Conservation (phyloP, 2,113 vertebrate species). For the Fulica atra region DNA sequence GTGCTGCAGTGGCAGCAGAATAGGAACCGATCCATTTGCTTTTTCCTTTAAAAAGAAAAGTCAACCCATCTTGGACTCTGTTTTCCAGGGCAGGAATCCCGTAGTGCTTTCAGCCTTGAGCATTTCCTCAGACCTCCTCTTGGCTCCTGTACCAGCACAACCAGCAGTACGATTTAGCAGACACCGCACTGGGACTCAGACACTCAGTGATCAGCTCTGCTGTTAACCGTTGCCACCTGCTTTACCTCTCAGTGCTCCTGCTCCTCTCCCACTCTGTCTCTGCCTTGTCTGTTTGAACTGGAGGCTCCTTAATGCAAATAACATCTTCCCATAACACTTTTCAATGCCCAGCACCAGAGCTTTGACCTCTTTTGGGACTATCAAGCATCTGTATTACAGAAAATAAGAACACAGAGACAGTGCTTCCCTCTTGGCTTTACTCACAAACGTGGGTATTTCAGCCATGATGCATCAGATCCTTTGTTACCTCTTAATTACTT, state of each 20-base stretch:
- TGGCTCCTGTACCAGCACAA: not conserved
- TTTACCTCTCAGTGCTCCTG: conserved; percentile 44
- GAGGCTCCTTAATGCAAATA: conserved; percentile 13
- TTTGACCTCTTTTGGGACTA: not conserved
- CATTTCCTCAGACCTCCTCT: conserved; percentile 34
- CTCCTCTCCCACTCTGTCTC: conserved; percentile 14
- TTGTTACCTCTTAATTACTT: conserved; percentile 11
- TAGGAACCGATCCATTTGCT: not conserved
- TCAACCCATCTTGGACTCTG: not conserved
- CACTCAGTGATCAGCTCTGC: not conserved
- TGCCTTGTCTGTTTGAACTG: not conserved
- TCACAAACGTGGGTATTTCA: not conserved
- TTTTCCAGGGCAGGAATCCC: conserved; percentile 31
- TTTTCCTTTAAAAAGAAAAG: not conserved
- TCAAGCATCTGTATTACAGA: not conserved
- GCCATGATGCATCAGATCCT: not conserved
- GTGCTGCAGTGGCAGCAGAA: not conserved
- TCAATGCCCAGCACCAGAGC: not conserved
- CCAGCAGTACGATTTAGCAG: conserved; percentile 17
- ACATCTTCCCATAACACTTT: not conserved
- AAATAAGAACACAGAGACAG: not conserved
- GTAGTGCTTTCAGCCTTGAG: conserved; percentile 14
- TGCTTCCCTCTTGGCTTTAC: not conserved
- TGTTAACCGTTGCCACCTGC: conserved; percentile 17
- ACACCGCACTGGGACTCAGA: not conserved